Conservation (phyloP, 1,140 invertebrate genomes). For the Hirudo medicinalis region DNA sequence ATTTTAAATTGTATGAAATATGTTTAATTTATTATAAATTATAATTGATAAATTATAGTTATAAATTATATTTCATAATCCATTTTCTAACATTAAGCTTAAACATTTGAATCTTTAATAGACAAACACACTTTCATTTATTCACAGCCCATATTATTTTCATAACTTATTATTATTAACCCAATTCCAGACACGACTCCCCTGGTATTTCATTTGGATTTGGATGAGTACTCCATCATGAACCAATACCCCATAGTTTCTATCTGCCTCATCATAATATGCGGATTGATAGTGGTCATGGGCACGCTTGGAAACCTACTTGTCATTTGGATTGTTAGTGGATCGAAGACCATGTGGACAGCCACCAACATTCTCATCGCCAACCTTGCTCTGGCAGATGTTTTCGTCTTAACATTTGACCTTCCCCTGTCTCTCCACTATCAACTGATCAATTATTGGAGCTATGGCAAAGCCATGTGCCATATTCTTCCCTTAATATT, state of each 20-base stretch:
- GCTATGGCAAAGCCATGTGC: constrained; percentile 19
- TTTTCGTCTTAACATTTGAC: constrained; percentile 22
- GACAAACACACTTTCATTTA: too few species aligned
- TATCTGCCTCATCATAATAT: constrained; percentile 19
- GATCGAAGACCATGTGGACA: constrained; percentile 19
- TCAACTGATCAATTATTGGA: constrained; percentile 20
- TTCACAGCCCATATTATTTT: too few species aligned
- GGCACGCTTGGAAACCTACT: constrained; percentile 22
- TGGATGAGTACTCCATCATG: constrained; percentile 15
- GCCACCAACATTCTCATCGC: constrained; percentile 25
- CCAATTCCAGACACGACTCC: too few species aligned
- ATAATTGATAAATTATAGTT: too few species aligned
- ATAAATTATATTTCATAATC: too few species aligned
- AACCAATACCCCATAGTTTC: constrained; percentile 11
- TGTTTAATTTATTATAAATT: too few species aligned
- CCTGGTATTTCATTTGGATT: not conserved
- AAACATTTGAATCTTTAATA: too few species aligned
- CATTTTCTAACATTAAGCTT: too few species aligned
- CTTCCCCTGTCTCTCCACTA: constrained; percentile 22
- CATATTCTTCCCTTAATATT: constrained; percentile 18
- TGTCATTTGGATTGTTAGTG: constrained; percentile 19
- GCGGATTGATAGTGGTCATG: constrained; percentile 16
- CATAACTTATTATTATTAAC: too few species aligned
- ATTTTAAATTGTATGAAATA: too few species aligned
- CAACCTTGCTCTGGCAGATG: constrained; percentile 23